Conservation (phyloP, 2,113 vertebrate species). For the Entomyzon cyanotis region DNA sequence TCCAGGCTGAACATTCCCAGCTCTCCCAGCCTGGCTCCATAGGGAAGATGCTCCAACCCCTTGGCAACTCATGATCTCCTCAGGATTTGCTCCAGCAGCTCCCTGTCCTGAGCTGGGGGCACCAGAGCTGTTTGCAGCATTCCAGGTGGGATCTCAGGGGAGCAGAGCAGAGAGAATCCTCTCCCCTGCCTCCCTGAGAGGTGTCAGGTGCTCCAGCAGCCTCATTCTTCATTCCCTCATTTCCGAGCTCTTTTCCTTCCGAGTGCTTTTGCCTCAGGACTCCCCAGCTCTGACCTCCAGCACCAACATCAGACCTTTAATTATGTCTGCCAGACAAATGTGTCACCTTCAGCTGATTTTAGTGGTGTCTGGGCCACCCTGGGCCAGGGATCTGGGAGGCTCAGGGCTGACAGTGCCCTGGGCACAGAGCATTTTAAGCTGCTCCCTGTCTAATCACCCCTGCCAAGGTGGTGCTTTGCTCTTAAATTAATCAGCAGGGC, state of each 20-base stretch:
- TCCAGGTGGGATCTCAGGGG: neutral
- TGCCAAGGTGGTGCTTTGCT: neutral
- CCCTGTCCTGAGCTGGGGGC: neutral
- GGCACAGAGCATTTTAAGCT: neutral
- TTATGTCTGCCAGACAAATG: conserved; percentile 48
- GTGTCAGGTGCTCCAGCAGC: conserved; percentile 57
- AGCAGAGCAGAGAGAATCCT: neutral
- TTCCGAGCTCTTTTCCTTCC: conserved; percentile 40
- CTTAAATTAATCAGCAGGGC: conserved; percentile 21
- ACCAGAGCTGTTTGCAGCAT: neutral
- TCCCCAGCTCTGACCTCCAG: conserved; percentile 50
- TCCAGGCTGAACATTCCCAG: neutral
- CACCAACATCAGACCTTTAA: conserved; percentile 58
- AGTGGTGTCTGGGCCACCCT: neutral
- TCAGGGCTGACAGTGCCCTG: neutral
- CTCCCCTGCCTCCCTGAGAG: neutral
- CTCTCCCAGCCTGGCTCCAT: neutral
- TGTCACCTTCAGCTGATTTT: conserved; percentile 22
- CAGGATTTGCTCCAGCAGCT: neutral
- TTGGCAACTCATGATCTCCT: neutral
- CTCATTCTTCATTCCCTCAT: conserved; percentile 72
- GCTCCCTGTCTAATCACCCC: neutral
- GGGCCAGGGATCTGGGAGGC: neutral
- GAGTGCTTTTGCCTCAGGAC: conserved; percentile 70
- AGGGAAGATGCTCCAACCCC: neutral